These are phyloP conservation scores for Cryptotis parvus DNA, from an alignment of 2,113 vertebrate species.

Conservation along the genomic window DNA sequence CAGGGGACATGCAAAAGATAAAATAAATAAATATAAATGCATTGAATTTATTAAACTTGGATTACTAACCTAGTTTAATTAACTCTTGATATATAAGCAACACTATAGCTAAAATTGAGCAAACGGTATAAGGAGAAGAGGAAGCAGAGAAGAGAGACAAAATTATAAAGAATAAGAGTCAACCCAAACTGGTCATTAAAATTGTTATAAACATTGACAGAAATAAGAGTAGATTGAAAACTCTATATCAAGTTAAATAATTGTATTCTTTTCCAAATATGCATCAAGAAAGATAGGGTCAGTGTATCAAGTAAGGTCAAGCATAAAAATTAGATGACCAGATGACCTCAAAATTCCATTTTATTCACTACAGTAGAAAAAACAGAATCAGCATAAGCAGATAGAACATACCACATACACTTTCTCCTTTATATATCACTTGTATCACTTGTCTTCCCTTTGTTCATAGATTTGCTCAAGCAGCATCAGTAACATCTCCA, in stretches of 20 bases:
- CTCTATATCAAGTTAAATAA: neutral
- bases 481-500: too few relatives aligned
- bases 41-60: neutral
- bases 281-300: neutral
- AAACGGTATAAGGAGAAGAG: neutral
- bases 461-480: too few relatives aligned
- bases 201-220: constrained; percentile 31
- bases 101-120: constrained; percentile 13
- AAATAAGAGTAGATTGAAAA: constrained; percentile 29
- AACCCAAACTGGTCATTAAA: neutral
- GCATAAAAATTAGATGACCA: constrained; percentile 16
- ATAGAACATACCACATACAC: too few relatives aligned
- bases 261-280: neutral
- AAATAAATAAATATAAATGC: too few relatives aligned
- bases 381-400: constrained; percentile 57
- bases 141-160: neutral
- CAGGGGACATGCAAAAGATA: neutral
- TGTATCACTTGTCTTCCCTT: too few relatives aligned
- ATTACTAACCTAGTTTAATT: neutral
- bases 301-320: neutral
- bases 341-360: constrained; percentile 24
- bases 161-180: constrained; percentile 9
- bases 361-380: constrained; percentile 51
- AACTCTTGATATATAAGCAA: neutral
- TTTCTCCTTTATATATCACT: too few relatives aligned